phyloP scores from a whole-genome alignment of 2,113 vertebrate species.

The Alectura lathami region DNA sequence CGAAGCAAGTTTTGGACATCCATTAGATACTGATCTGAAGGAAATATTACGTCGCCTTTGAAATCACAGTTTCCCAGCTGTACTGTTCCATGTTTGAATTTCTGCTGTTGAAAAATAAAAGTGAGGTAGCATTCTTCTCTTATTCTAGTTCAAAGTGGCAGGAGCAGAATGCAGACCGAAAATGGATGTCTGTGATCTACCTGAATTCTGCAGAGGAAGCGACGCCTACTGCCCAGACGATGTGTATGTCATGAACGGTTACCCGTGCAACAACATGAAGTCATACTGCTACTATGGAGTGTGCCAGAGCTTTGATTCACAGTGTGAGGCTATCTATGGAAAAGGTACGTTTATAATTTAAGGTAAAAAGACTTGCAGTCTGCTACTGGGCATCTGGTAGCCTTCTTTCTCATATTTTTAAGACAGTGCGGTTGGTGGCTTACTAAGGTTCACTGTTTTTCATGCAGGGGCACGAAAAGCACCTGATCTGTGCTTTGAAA shows the following conservation, averaged over 20 bases:
- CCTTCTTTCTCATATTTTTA: not conserved
- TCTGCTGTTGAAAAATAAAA: not conserved
- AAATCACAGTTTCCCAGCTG: not conserved
- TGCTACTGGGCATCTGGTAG: not conserved
- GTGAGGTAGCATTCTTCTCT: not conserved
- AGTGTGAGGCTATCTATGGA: conserved; percentile 83
- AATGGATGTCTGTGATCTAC: conserved; percentile 82
- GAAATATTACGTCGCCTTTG: not conserved
- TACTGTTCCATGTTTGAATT: not conserved
- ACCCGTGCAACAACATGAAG: conserved; percentile 71
- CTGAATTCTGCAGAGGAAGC: conserved; percentile 84
- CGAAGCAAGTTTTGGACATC: not conserved
- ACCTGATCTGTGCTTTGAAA: conserved; percentile 77
- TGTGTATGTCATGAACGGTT: conserved; percentile 83
- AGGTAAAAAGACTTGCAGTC: not conserved
- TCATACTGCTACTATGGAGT: conserved; percentile 87
- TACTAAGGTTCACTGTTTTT: not conserved
- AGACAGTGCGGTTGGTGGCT: not conserved
- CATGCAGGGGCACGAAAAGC: conserved; percentile 81
- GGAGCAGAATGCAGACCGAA: conserved; percentile 78
- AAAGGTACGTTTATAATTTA: conserved; percentile 66
- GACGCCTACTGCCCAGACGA: conserved; percentile 80
- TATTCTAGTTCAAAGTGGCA: conserved; percentile 78
- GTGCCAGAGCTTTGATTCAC: conserved; percentile 85
- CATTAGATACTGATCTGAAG: not conserved